Percentiles rank a stretch among this genome's conserved stretches.
phyloP scores from a whole-genome alignment of 2,797 vertebrate species.

The Gymnoscopelus braueri region DNA sequence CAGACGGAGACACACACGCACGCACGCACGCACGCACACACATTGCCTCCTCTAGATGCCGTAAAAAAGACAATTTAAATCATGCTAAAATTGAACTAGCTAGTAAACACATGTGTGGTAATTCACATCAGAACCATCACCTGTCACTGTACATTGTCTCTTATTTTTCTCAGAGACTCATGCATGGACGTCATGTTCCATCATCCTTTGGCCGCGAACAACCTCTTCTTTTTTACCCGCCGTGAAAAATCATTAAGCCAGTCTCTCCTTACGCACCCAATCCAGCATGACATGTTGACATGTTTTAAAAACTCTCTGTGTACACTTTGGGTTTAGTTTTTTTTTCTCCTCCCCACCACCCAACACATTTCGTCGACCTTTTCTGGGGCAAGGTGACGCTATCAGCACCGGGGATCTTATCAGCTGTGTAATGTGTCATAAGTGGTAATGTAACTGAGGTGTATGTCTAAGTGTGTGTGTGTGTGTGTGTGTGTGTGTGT shows the following conservation, averaged over 20 bases:
- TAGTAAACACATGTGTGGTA: too few relatives aligned
- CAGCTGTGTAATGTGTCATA: slow-evolving; percentile 76
- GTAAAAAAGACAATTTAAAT: too few relatives aligned
- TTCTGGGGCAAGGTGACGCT: slow-evolving; percentile 72
- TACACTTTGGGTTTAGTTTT: slow-evolving; percentile 48
- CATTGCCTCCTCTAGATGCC: too few relatives aligned
- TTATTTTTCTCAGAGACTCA: too few relatives aligned
- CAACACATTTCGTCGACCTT: slow-evolving; percentile 58
- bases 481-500: slow-evolving; percentile 20
- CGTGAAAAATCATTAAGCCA: slow-evolving; percentile 22
- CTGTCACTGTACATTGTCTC: too few relatives aligned
- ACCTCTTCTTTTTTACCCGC: too few relatives aligned
- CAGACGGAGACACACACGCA: too few relatives aligned
- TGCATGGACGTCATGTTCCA: too few relatives aligned
- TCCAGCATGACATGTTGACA: slow-evolving; percentile 46
- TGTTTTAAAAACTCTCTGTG: slow-evolving; percentile 58
- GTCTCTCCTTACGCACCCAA: slow-evolving; percentile 11
- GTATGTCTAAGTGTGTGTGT: slow-evolving; percentile 45
- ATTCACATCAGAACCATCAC: too few relatives aligned
- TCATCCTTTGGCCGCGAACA: too few relatives aligned
- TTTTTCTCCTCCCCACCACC: background rate
- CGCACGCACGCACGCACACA: too few relatives aligned
- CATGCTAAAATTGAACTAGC: too few relatives aligned
- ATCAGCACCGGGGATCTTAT: slow-evolving; percentile 74
- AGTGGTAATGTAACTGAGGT: slow-evolving; percentile 73